Base-by-base conservation (phyloP, 1,140 invertebrate species). In the Drosophila novamexicana region DNA sequence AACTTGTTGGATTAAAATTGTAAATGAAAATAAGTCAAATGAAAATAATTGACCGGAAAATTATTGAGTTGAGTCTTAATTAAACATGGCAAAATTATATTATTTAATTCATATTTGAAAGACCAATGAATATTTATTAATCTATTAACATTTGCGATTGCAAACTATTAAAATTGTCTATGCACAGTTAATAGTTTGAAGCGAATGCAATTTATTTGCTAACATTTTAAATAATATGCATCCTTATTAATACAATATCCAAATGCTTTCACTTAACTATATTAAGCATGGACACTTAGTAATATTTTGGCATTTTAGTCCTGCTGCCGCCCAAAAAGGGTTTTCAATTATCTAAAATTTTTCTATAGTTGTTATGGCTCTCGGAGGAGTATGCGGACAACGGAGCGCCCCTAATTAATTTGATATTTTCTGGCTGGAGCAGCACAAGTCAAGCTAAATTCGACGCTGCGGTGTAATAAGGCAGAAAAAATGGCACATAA, bases 361-460 rank as follows among this genome's bases (percentile, higher is more conserved):
- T 18, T 7, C 14, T 10, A 44, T n/a, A 22, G 54, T 53, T 61
- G 49, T 54, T 77, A 44, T 70, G 71, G 65, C 42, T 39, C 45
- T 61, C 75, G 61, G 18, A 44, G 62, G 18, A 40, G 62, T 53
- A 70, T 58, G 67, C 52, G 44, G 39, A 66, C 39, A 75, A 68
- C 56, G 76, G 79, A 80, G 70, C 70, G 37, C 45, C 42, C 61
- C 75, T 88, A 88, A 88, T 88, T 88, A 88, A 88, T 88, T 84
- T 88, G 84, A 84, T 80, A 82, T 77, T 83, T 88, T 75, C 69
- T 67, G 54, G 45, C 49, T 69, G 57, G 1, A 40, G 29, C 66
- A 54, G 59, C 53, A 34, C 45, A 74, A 54, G 67, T 66, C 72
- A 72, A 58, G 58, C 63, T 53, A 75, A 63, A 75, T 62, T 76